Conservation (phyloP, 2,888 invertebrate genomes). For the Drosophila glabriapex region DNA sequence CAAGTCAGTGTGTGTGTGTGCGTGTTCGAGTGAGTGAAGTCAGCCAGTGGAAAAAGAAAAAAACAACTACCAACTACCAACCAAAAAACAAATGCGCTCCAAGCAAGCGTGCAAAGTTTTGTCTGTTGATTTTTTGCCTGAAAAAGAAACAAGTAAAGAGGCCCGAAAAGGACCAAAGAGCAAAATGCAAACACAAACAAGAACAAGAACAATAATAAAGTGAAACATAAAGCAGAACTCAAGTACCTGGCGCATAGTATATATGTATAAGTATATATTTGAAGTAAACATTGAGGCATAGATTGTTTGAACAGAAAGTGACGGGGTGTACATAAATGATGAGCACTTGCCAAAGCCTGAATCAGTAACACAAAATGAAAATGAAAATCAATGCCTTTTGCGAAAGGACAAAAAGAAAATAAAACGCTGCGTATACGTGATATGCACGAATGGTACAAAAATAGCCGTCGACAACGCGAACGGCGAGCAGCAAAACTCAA, state of each 20-base stretch:
- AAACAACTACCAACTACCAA: background rate
- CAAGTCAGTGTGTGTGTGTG: slow-evolving; percentile 24
- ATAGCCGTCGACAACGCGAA: slow-evolving; percentile 13
- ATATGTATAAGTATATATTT: background rate
- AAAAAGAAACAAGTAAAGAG: slow-evolving; percentile 6
- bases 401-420: slow-evolving; percentile 24
- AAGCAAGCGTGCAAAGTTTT: slow-evolving; percentile 45
- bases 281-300: slow-evolving; percentile 27
- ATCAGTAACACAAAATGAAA: slow-evolving; percentile 16
- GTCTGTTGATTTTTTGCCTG: slow-evolving; percentile 53
- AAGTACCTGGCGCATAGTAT: slow-evolving; percentile 20
- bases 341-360: slow-evolving; percentile 9
- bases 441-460: slow-evolving; percentile 54
- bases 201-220: slow-evolving; percentile 17
- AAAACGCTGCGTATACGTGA: slow-evolving; percentile 70
- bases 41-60: slow-evolving; percentile 44
- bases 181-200: slow-evolving; percentile 37
- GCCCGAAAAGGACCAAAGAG: slow-evolving; percentile 16
- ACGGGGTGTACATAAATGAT: slow-evolving; percentile 33
- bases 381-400: slow-evolving; percentile 68
- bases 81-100: slow-evolving; percentile 15
- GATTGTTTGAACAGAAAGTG: slow-evolving; percentile 29
- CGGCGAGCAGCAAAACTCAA: slow-evolving; percentile 50
- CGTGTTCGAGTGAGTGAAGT: slow-evolving; percentile 62
- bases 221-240: slow-evolving; percentile 21